These are phyloP conservation scores for Drosophila azteca DNA, from an alignment of 1,140 invertebrate species.

Conservation along the genomic window DNA sequence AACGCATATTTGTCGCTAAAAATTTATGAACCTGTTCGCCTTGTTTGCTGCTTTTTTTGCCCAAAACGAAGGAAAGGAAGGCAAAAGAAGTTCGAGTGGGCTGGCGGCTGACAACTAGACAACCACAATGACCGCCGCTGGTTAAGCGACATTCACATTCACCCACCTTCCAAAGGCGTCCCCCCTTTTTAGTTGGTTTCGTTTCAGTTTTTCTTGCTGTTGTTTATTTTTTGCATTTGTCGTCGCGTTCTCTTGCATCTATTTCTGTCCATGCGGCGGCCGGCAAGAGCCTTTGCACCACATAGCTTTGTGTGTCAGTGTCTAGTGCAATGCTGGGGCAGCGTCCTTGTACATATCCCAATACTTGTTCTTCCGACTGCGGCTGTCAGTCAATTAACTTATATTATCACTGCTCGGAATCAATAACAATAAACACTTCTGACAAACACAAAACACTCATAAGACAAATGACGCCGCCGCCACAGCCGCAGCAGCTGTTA, in stretches of 20 bases:
- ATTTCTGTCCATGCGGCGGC: conserved; percentile 30
- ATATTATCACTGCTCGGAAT: conserved; percentile 3
- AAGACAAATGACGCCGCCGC: conserved; percentile 5
- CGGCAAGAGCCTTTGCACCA: background rate
- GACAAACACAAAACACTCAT: conserved; percentile 27
- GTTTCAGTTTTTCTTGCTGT: conserved; percentile 17
- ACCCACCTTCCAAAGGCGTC: conserved; percentile 31
- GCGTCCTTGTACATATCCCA: conserved; percentile 44
- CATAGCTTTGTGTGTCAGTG: conserved; percentile 44
- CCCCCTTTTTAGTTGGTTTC: conserved; percentile 55
- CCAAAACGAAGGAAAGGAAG: conserved; percentile 41
- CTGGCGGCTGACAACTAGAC: conserved; percentile 37
- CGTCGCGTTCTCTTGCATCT: conserved; percentile 20
- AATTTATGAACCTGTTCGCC: conserved; percentile 75
- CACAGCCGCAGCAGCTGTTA: conserved; percentile 22
- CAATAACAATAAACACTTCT: conserved; percentile 1
- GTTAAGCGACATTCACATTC: conserved; percentile 1
- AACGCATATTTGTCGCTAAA: conserved; percentile 61
- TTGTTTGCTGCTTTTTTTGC: conserved; percentile 62
- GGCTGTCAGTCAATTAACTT: conserved; percentile 39
- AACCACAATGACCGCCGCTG: no score
- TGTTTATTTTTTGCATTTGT: conserved; percentile 38
- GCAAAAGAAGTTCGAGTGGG: conserved; percentile 47
- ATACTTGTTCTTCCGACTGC: conserved; percentile 32
- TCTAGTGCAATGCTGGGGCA: conserved; percentile 27